These are phyloP conservation scores for Pandemis heparana DNA, from an alignment of 2,888 invertebrate genomes.

Conservation along the genomic window DNA sequence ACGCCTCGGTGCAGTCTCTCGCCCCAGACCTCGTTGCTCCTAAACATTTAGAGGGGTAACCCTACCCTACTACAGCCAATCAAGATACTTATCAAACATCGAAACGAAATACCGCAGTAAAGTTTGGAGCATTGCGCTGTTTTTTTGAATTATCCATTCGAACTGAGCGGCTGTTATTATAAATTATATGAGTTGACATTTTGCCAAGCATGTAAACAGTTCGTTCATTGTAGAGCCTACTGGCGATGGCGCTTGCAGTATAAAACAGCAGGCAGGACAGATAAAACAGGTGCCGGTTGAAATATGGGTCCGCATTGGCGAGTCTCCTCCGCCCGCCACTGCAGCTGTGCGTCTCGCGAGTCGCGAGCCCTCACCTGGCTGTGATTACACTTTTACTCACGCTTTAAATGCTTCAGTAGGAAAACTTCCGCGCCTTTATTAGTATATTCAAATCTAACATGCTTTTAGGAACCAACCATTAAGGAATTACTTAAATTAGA, in stretches of 20 bases:
- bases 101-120: constrained; percentile 27
- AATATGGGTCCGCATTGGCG: constrained; percentile 78
- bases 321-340: constrained; percentile 51
- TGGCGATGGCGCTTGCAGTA: constrained; percentile 66
- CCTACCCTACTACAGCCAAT: background rate
- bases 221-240: constrained; percentile 41
- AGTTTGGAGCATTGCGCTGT: constrained; percentile 33
- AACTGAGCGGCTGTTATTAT: constrained; percentile 32
- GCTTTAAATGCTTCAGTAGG: background rate
- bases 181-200: constrained; percentile 41
- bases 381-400: constrained; percentile 3
- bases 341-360: constrained; percentile 55
- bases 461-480: background rate
- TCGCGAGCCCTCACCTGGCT: constrained; percentile 3
- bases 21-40: background rate
- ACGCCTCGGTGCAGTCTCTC: constrained; percentile 15
- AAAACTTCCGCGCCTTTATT: background rate
- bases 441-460: background rate
- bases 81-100: background rate
- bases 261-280: constrained; percentile 61
- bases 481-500: background rate
- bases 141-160: constrained; percentile 27
- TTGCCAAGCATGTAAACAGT: constrained; percentile 42
- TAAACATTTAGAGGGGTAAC: background rate
- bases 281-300: constrained; percentile 79